Evolutionary conservation across 1,140 invertebrate species (phyloP).

Genomic region (Chymomyza costata): DNA sequence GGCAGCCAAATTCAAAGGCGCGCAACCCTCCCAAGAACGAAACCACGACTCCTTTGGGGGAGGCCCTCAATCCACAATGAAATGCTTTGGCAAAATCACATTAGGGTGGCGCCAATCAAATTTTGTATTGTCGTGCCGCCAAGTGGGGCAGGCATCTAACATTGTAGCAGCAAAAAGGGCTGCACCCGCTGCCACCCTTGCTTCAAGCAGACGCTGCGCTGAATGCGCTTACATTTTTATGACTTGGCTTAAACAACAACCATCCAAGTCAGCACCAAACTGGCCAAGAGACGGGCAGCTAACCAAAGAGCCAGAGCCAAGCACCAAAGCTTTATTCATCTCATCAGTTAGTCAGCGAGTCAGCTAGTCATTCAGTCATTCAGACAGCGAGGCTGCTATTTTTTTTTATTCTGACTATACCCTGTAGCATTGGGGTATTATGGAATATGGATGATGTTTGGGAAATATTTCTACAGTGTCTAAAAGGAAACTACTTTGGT

Average conservation of each 20-base stretch:
- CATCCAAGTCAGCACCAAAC: constrained; percentile 14
- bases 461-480: too few species aligned
- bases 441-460: too few species aligned
- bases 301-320: constrained; percentile 4
- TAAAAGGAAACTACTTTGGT: too few species aligned
- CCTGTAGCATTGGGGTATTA: too few species aligned
- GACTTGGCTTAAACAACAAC: constrained; percentile 27
- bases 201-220: neutral
- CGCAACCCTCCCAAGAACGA: too few species aligned
- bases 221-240: constrained; percentile 26
- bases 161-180: too few species aligned
- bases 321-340: neutral
- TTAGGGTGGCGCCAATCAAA: constrained; percentile 62
- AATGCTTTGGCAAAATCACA: constrained; percentile 36
- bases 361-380: neutral
- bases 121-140: constrained; percentile 32
- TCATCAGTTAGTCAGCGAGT: neutral
- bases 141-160: too few species aligned
- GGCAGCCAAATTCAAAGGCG: too few species aligned
- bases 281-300: too few species aligned
- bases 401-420: too few species aligned
- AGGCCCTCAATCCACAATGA: too few species aligned
- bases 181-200: neutral
- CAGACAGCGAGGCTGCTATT: constrained; percentile 1
- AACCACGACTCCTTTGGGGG: too few species aligned